These are phyloP conservation scores for Lucilia sericata DNA, from an alignment of 1,140 invertebrate genomes.

Conservation along the genomic window DNA sequence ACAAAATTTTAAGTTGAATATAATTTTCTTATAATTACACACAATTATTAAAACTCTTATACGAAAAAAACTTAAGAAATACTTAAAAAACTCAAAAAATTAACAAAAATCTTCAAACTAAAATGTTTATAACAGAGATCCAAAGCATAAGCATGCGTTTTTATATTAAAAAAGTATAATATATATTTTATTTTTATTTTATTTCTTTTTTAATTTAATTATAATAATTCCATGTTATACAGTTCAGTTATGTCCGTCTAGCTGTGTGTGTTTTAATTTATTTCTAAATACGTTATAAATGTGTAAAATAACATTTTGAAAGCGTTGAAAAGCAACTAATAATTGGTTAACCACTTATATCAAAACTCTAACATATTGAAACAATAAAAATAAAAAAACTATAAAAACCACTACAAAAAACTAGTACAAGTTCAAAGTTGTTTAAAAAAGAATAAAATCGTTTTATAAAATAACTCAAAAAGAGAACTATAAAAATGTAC, in stretches of 20 bases:
- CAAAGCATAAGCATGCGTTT: conserved; percentile 1
- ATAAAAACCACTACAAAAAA: neutral
- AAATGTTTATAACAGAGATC: neutral
- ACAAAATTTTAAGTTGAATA: neutral
- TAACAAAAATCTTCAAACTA: neutral
- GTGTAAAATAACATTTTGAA: conserved; percentile 27
- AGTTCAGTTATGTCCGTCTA: neutral
- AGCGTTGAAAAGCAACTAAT: conserved; percentile 14
- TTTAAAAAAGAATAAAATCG: neutral
- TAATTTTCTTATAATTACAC: neutral
- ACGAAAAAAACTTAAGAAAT: neutral
- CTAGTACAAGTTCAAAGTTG: conserved; percentile 28
- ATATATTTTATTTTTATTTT: no score
- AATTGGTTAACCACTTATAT: conserved; percentile 13
- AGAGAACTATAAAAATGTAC: neutral
- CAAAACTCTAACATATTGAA: neutral
- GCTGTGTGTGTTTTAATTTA: neutral
- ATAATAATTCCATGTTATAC: conserved; percentile 20
- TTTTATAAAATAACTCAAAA: neutral
- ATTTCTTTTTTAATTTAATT: neutral
- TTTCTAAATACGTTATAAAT: neutral
- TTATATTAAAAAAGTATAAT: neutral
- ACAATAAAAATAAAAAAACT: neutral
- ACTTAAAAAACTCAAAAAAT: no score
- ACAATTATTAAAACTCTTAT: neutral